Base-by-base conservation (phyloP, 2,888 invertebrate genomes). In the Aradus depressus region DNA sequence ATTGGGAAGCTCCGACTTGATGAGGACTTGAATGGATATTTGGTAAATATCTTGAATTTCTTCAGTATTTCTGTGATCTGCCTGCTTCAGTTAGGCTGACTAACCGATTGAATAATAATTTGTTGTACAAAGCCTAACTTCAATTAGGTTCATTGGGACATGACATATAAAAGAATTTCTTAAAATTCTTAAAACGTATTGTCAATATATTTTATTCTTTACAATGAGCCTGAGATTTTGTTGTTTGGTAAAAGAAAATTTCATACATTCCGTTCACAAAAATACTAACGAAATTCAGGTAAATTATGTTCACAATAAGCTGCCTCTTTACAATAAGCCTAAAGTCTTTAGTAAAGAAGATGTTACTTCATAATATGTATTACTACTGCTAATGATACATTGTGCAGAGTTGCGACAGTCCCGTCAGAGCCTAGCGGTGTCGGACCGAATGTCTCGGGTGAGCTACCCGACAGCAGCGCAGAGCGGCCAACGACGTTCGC, bases 391-490 rank as follows among this genome's bases (percentile, higher is more conserved):
- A n/a, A n/a, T n/a, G n/a, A n/a, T n/a, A n/a, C n/a, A n/a, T n/a
- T n/a, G n/a, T 53, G 26, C 69, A 80, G 89, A 90, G 72, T 73
- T 89, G 53, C 78, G 89, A 48, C 87, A 87, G 66, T 89, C 89
- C 22, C 77, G 88, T 44, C 88, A 89, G 67, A 89, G 88, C 3
- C 68, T 89, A 64, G 84, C 88, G 32, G 80, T 84, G 54, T 84
- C 86, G 18, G 88, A 88, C 64, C 76, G 87, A 52, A 80, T 86
- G 70, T 84, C 86, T 3, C 77, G 84, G 56, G 73, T 81, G 61
- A 82, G 83, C 48, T 76, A 83, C 62, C 79, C 81, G 57, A 72
- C 75, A 42, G 75, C 75, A 39, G 68, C 62, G 64, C 68, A 75
- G 74, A 59, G 81, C 52, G 74, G 86, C 43, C 76, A 80, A 53